These are phyloP conservation scores for Myotis planiceps DNA, from an alignment of 2,797 vertebrate genomes.

Conservation along the genomic window DNA sequence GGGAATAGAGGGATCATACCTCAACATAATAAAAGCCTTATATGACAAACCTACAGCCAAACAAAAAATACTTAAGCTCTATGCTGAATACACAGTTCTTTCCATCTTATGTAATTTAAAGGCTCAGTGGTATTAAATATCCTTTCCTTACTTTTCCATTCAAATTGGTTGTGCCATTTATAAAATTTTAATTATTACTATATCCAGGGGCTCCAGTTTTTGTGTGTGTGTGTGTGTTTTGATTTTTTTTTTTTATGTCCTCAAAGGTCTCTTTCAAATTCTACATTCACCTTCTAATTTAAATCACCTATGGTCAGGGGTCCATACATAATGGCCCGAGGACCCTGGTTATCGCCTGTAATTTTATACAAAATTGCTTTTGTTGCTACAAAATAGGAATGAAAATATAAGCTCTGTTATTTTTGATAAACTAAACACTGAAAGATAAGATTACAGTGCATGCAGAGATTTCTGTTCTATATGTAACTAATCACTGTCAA, in stretches of 20 bases:
- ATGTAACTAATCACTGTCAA: constrained; percentile 61
- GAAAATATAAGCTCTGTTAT: constrained; percentile 60
- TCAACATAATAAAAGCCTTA: too few species aligned
- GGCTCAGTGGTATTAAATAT: background rate
- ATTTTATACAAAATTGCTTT: constrained; percentile 76
- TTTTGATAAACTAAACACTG: constrained; percentile 70
- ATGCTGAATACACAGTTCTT: background rate
- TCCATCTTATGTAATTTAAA: constrained; percentile 14
- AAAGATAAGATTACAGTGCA: constrained; percentile 68
- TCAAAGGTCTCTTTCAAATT: background rate
- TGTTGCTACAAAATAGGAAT: constrained; percentile 64
- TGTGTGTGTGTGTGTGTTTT: background rate
- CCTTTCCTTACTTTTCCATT: background rate
- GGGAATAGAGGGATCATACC: too few species aligned
- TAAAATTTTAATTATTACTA: background rate
- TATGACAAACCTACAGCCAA: background rate
- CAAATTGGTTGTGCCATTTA: background rate
- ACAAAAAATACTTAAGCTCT: background rate
- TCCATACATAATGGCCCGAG: background rate
- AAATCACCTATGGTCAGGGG: constrained; percentile 55
- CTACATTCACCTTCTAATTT: constrained; percentile 64
- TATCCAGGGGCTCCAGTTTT: constrained; percentile 52
- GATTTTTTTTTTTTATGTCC: background rate
- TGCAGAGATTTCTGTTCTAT: constrained; percentile 73
- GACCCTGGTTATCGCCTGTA: constrained; percentile 38